Conservation (phyloP, 1,140 invertebrate genomes). For the Atta cephalotes region DNA sequence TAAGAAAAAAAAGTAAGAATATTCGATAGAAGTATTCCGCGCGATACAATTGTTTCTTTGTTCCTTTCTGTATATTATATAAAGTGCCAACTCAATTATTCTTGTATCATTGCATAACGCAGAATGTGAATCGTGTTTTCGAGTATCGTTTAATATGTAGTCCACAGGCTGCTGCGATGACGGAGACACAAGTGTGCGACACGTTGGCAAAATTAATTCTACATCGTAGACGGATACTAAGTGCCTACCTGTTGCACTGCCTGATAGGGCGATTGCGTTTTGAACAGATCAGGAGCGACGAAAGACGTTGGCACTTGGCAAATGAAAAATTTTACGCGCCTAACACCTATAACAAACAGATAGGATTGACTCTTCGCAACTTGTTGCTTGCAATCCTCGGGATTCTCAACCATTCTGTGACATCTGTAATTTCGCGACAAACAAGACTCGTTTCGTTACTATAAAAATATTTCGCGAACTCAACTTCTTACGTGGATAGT, state of each 20-base stretch:
- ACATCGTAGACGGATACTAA: constrained; percentile 77
- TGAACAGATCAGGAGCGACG: constrained; percentile 46
- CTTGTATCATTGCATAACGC: neutral
- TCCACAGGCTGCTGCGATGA: constrained; percentile 24
- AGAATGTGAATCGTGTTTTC: constrained; percentile 8
- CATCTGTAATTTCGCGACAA: neutral
- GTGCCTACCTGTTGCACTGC: constrained; percentile 81
- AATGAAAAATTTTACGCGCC: constrained; percentile 77
- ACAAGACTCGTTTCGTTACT: neutral
- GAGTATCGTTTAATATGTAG: constrained; percentile 46
- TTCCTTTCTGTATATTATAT: neutral
- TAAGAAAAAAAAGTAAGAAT: neutral
- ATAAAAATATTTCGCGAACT: neutral
- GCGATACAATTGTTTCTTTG: neutral
- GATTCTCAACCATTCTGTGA: constrained; percentile 11
- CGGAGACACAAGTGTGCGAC: constrained; percentile 56
- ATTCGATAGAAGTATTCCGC: neutral
- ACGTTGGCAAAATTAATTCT: constrained; percentile 72
- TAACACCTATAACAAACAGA: constrained; percentile 48
- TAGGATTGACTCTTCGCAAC: constrained; percentile 63
- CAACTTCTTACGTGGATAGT: neutral
- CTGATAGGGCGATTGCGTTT: constrained; percentile 75
- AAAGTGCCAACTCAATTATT: constrained; percentile 16
- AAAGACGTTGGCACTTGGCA: constrained; percentile 65
- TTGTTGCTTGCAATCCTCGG: constrained; percentile 72